Conservation (phyloP, 2,797 vertebrate genomes). For the Lemur catta region DNA sequence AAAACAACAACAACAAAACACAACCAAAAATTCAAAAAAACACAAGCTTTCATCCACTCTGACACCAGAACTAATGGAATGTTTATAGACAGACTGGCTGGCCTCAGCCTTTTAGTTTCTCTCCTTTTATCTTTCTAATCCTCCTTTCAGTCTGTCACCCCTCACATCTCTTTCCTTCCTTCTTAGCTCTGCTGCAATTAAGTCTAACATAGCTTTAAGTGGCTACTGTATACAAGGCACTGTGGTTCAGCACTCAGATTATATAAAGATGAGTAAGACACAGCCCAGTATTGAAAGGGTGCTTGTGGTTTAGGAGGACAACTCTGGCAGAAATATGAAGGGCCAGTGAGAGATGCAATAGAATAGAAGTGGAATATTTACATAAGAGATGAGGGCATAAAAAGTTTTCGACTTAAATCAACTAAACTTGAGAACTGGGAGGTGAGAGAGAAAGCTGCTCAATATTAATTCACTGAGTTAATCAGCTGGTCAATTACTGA, state of each 20-base stretch:
- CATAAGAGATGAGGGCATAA: not conserved
- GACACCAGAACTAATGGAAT: conserved; percentile 21
- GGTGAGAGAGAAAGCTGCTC: not conserved
- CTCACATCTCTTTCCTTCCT: conserved; percentile 51
- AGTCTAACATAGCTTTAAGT: not conserved
- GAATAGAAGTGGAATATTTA: not conserved
- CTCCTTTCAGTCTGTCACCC: conserved; percentile 51
- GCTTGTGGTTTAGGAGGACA: not conserved
- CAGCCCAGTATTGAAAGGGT: not conserved
- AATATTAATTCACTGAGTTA: not conserved
- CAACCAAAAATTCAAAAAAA: not conserved
- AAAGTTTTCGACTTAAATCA: not conserved
- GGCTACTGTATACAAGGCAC: not conserved
- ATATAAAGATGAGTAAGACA: not conserved
- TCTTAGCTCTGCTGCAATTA: conserved; percentile 17
- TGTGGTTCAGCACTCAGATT: not conserved
- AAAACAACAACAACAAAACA: not conserved
- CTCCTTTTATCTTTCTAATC: conserved; percentile 54
- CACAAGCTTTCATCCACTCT: conserved; percentile 21
- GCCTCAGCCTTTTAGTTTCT: not conserved
- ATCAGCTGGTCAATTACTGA: not conserved
- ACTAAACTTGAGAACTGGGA: not conserved
- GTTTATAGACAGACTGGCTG: conserved; percentile 44
- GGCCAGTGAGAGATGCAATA: not conserved
- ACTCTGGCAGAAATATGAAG: not conserved